Base-by-base conservation (phyloP, 2,888 invertebrate species). In the Cynaeus angustus region DNA sequence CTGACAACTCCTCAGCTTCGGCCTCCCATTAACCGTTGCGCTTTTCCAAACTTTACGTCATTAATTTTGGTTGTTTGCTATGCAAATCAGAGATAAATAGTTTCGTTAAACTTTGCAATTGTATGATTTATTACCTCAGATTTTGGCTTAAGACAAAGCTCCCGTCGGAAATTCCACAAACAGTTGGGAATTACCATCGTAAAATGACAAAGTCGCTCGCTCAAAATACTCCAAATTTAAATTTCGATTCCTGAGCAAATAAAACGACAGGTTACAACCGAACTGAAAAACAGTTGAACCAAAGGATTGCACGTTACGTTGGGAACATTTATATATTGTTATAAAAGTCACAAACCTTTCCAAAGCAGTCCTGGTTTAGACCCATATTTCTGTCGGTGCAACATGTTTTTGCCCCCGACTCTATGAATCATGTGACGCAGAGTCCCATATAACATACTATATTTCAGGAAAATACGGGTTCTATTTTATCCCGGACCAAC, bases 331-430 rank as follows among this genome's bases (percentile, higher is more conserved):
- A 81, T 81, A 81, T 81, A 81, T 81, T 82, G 79, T 82, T 82
- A 82, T 81, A 82, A 81, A 81, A 81, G 82, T 82, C 81, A 79
- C 81, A 81, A 82, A 82, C 81, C 80, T 81, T 82, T 81, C 81
- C 75, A 71, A 74, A 78, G 73, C 81, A 81, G 80, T 74, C 62
- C 72, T 75, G 74, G 74, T 73, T 76, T 62, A 72, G 74, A 66
- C 76, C 79, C 83, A 83, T 84, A 84, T 83, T 83, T 84, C 84
- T 83, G 83, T 83, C 83, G 77, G 78, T 77, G 83, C 83, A 84
- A 83, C 82, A 83, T 84, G 83, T 84, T 84, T 84, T 83, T 83
- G 81, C 79, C 73, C 77, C 79, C 78, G 77, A 80, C 80, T 81
- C 79, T 77, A 83, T 83, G 83, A 83, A 83, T 83, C 82, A 71